Base-by-base conservation (phyloP, 64 coral and sea anemone genomes). In the Stylophora pistillata region DNA sequence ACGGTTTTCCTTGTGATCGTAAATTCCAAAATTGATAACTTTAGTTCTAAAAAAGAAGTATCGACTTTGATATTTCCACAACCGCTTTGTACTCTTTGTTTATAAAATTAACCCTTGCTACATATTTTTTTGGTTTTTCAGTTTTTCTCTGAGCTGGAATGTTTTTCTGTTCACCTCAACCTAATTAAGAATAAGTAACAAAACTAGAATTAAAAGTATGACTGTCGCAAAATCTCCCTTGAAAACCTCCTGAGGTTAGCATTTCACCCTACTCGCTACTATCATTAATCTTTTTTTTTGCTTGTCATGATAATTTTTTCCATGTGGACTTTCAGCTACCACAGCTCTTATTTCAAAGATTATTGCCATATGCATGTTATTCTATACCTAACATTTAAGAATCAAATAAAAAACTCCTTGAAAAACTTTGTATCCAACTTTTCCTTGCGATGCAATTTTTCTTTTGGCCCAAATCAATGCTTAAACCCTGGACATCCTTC, bases 11-110 rank as follows among this genome's bases (percentile, higher is more conserved):
- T 27, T 47, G 20, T 47, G 12, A 18, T 52, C 69, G 33, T 13
- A 65, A 84, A 84, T 84, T 84, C 68, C 14, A 47, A 84, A 84
- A 65, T 69, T 84, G 37, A 13, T 52, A 21, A 34, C 68, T 47
- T 84, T 23, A 28, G 7, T 69, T 53, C 31, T 53, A 18, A 33
- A 68, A 69, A 69, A 70, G 47, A 70, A 1, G 15, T 27, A 41
- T 66, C 63, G 64, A 69, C 23, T 69, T 69, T 5, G 21, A 14
- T 69, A 68, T 84, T 69, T 53, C n/a, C 20, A 13, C 18, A 62
- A 23, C 61, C 11, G 26, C 33, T 84, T 64, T 82, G 17, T 17
- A 25, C 5, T 47, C 34, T 13, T 30, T 20, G 57, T 60, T 52
- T 33, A 62, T 31, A 63, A 63, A 63, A 23, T 17, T 23, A 21